Evolutionary conservation across 2,888 invertebrate species (phyloP), one percentile per base, ranked within the genome.

Genomic region (Acleris laterana): DNA sequence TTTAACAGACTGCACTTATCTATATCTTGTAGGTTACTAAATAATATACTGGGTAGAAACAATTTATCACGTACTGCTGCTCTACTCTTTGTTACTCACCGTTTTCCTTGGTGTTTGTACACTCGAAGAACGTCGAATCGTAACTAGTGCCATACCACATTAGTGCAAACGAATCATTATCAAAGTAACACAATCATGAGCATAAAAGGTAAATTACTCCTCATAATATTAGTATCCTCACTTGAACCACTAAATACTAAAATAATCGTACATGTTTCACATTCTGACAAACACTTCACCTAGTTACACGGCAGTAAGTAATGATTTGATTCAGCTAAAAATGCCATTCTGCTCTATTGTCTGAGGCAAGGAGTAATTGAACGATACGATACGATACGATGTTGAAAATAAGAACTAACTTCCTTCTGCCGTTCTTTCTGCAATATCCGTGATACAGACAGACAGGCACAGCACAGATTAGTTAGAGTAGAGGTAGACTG

Each of bases 131-230:
- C 93, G 92, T 76, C 90, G 89, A 84, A 92, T 92, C 77, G 91
- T 92, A 83, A 93, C 91, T 80, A 93, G 91, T 88, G 93, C 93
- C 93, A 93, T 93, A 85, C 87, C 92, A 93, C 90, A 90, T 85
- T 85, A 87, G 79, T 83, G 81, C 82, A 85, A 87, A 80, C 83
- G 78, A 87, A 85, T 84, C 89, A 90, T 90, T 86, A 85, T 87
- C 83, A 79, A 81, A 84, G 82, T 83, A 88, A 84, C 78, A 86
- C 87, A 88, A 87, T 87, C 89, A 89, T 89, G 90, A 89, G 89
- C 88, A 85, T 84, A 84, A 78, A 86, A 77, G 83, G 78, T 83
- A 85, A 82, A 84, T 80, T 84, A 87, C 83, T 80, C 86, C 87
- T 81, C 87, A 85, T 77, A 73, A 71, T 83, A 50, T 68, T 57